phyloP scores from a whole-genome alignment of 1,140 invertebrate species.

The Drosophila melanica region DNA sequence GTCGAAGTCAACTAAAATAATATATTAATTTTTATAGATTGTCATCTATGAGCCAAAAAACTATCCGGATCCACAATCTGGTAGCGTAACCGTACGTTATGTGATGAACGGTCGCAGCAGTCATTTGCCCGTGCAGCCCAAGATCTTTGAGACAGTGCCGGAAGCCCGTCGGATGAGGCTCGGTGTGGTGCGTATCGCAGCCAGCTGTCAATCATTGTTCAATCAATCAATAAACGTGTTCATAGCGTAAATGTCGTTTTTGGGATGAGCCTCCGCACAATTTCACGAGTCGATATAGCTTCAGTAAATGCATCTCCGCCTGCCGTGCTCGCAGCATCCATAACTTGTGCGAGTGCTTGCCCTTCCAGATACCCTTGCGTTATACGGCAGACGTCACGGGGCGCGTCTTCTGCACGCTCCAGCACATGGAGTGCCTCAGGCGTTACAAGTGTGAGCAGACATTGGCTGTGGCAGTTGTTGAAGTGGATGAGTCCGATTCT shows the following conservation, averaged over 20 bases:
- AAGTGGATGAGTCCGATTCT: neutral
- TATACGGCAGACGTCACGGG: conserved; percentile 49
- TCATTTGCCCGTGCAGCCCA: conserved; percentile 52
- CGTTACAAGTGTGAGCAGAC: conserved; percentile 75
- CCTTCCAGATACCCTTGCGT: conserved; percentile 85
- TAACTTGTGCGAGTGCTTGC: conserved; percentile 85
- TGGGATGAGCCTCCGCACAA: conserved; percentile 83
- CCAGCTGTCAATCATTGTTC: conserved; percentile 1
- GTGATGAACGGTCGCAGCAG: conserved; percentile 45
- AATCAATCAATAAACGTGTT: conserved; percentile 21
- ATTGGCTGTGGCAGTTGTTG: neutral
- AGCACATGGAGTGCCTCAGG: conserved; percentile 70
- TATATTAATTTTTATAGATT: conserved; percentile 38
- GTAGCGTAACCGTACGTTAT: conserved; percentile 57
- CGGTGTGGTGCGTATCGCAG: conserved; percentile 43
- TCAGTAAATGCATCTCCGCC: conserved; percentile 85
- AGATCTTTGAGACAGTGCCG: conserved; percentile 63
- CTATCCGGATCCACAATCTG: conserved; percentile 67
- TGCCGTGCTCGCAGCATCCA: conserved; percentile 85
- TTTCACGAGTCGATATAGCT: conserved; percentile 59
- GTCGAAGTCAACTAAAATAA: too few relatives aligned
- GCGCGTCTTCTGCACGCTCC: conserved; percentile 73
- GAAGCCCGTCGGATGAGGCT: conserved; percentile 59
- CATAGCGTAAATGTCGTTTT: conserved; percentile 76
- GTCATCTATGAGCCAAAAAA: conserved; percentile 52